phyloP scores from a whole-genome alignment of 2,113 vertebrate species.

The Phoenicopterus ruber region DNA sequence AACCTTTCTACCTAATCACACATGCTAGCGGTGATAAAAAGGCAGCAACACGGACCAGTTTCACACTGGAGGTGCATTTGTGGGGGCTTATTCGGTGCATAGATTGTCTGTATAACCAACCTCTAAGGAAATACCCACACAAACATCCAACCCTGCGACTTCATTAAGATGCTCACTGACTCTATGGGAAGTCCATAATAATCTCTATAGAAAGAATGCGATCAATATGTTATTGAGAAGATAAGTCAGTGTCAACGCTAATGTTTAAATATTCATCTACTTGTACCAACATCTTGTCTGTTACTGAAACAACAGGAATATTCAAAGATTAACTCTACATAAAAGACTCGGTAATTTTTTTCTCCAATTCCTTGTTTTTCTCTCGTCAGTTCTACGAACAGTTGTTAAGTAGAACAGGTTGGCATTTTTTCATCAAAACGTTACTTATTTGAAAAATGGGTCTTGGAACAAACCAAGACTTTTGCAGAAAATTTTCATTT shows the following conservation, averaged over 20 bases:
- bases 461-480: constrained; percentile 67
- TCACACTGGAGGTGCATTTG: not conserved
- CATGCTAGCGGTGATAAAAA: not conserved
- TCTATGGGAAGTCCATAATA: constrained; percentile 35
- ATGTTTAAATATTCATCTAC: constrained; percentile 66
- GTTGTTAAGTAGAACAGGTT: constrained; percentile 67
- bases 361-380: constrained; percentile 62
- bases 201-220: constrained; percentile 43
- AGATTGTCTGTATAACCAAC: not conserved
- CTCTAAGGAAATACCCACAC: not conserved
- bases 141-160: constrained; percentile 9
- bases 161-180: constrained; percentile 36
- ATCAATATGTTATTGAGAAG: constrained; percentile 60
- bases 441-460: constrained; percentile 70
- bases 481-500: constrained; percentile 68
- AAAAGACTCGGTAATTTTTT: constrained; percentile 56
- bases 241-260: constrained; percentile 63
- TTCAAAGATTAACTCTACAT: constrained; percentile 69
- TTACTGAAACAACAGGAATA: constrained; percentile 63
- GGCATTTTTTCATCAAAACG: constrained; percentile 70
- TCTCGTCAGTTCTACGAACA: constrained; percentile 61
- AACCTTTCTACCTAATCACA: not conserved
- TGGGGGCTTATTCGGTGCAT: not conserved
- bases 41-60: not conserved
- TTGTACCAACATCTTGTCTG: constrained; percentile 61